A percentile compares a stretch with the other conserved stretches of the same genome.
These are phyloP conservation scores for Ceramica pisi DNA, from an alignment of 2,888 invertebrate genomes.

Conservation along the genomic window DNA sequence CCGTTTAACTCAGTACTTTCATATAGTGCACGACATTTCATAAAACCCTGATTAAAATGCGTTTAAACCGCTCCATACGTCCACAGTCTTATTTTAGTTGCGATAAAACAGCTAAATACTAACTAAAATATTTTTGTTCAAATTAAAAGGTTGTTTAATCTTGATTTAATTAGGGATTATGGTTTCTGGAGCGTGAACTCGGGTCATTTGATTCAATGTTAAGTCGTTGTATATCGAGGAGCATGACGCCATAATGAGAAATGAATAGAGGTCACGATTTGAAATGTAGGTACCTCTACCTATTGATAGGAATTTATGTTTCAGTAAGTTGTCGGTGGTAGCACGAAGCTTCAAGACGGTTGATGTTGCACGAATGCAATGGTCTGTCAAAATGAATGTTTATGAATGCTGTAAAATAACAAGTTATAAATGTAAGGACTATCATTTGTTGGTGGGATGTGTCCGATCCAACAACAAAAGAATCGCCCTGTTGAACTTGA, in stretches of 20 bases:
- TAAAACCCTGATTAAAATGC: background rate
- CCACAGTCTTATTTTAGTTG: constrained; percentile 21
- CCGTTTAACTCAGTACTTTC: too few relatives aligned
- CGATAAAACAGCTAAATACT: constrained; percentile 44
- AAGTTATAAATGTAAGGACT: too few relatives aligned
- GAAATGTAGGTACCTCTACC: background rate
- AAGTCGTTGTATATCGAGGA: constrained; percentile 37
- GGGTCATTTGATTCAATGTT: constrained; percentile 57
- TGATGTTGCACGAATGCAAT: background rate
- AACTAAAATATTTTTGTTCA: constrained; percentile 50
- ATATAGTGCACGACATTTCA: too few relatives aligned
- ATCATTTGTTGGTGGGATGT: too few relatives aligned
- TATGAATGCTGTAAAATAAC: background rate
- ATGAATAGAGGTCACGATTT: constrained; percentile 50
- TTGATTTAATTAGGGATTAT: constrained; percentile 56
- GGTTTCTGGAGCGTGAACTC: constrained; percentile 57
- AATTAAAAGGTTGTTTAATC: constrained; percentile 54
- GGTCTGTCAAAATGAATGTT: background rate
- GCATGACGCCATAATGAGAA: constrained; percentile 43
- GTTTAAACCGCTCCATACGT: constrained; percentile 16
- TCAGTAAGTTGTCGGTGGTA: background rate
- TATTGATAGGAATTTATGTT: background rate
- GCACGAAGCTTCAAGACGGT: constrained; percentile 7
- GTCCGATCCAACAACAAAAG: too few relatives aligned
- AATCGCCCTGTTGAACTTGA: too few relatives aligned